A percentile compares a stretch with the other conserved stretches of the same genome.
Conservation (phyloP, 2,888 invertebrate species). For the Sarcophaga variegata region DNA sequence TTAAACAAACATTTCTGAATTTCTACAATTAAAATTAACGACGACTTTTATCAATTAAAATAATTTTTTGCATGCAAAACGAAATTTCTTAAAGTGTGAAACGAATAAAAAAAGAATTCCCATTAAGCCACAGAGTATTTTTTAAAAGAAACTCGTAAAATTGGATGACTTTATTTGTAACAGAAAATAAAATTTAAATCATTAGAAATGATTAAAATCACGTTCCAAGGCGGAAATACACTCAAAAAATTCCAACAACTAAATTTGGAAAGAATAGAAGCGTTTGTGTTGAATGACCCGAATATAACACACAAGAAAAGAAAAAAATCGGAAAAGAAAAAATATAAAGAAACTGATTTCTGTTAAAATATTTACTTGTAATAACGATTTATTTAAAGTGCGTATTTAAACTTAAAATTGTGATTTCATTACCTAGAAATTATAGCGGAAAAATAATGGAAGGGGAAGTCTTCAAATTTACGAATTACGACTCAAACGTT, state of each 20-base stretch:
- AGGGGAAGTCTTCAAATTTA: conserved; percentile 3
- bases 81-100: too few relatives aligned
- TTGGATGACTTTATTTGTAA: too few relatives aligned
- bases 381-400: conserved; percentile 15
- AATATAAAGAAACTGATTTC: conserved; percentile 14
- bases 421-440: not conserved
- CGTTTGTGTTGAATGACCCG: conserved; percentile 31
- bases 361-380: not conserved
- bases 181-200: conserved; percentile 9
- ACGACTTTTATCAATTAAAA: too few relatives aligned
- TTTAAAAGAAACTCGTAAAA: too few relatives aligned
- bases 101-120: too few relatives aligned
- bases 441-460: not conserved
- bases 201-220: conserved; percentile 55
- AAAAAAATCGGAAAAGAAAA: not conserved
- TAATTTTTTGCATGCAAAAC: too few relatives aligned
- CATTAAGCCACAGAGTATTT: too few relatives aligned
- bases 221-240: conserved; percentile 57
- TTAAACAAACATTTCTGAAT: too few relatives aligned
- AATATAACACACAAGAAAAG: conserved; percentile 4
- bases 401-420: conserved; percentile 10
- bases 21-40: too few relatives aligned
- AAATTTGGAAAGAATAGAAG: conserved; percentile 12
- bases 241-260: conserved; percentile 3
- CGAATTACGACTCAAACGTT: conserved; percentile 2